A percentile compares a stretch with the other conserved stretches of the same genome.
These are phyloP conservation scores for Pyrgus malvae DNA, from an alignment of 2,888 invertebrate genomes.

Conservation along the genomic window DNA sequence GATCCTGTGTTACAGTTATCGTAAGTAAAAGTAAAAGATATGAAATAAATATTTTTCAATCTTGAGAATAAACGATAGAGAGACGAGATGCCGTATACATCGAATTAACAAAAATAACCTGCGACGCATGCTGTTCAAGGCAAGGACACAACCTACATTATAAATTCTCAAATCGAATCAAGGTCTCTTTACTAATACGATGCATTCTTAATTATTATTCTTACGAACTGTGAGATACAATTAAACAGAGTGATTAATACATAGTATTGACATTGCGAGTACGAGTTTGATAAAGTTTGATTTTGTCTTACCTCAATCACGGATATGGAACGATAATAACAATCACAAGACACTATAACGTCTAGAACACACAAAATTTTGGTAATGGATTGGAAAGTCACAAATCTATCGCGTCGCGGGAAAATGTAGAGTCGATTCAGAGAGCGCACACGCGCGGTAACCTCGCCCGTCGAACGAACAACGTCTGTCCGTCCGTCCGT, in stretches of 20 bases:
- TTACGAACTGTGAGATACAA: constrained; percentile 9
- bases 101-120: constrained; percentile 69
- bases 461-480: constrained; percentile 37
- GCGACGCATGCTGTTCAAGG: constrained; percentile 69
- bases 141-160: constrained; percentile 71
- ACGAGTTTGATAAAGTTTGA: neutral
- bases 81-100: constrained; percentile 42
- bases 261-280: constrained; percentile 8
- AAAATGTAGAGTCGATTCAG: constrained; percentile 20
- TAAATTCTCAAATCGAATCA: constrained; percentile 68
- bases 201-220: constrained; percentile 16
- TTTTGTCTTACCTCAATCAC: too few species aligned
- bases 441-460: constrained; percentile 35
- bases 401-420: constrained; percentile 28
- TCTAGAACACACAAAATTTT: constrained; percentile 5
- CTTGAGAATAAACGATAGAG: neutral
- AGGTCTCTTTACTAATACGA: constrained; percentile 46
- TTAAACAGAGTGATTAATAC: constrained; percentile 1
- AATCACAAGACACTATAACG: constrained; percentile 15
- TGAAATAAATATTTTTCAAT: too few species aligned
- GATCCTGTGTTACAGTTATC: too few species aligned
- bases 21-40: too few species aligned
- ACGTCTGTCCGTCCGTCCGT: constrained; percentile 36
- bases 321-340: too few species aligned
- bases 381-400: constrained; percentile 18